Base-by-base conservation (phyloP, 2,888 invertebrate genomes). In the Phaedon cochleariae region DNA sequence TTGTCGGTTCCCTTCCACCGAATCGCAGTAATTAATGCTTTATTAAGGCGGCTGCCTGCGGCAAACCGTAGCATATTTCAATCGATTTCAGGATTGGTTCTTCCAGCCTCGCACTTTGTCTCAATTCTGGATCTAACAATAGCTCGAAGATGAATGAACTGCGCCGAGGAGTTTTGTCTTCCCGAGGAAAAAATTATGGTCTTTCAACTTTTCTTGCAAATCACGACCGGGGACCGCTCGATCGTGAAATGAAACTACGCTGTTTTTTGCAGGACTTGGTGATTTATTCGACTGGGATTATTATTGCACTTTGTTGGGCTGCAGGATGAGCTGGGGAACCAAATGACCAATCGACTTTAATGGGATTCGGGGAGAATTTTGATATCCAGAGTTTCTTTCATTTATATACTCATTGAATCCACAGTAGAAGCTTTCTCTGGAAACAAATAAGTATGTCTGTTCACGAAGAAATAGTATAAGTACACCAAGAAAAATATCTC, bases 21-120 rank as follows among this genome's bases (percentile, higher is more conserved):
- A 57, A 57, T 57, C 46, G 45, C 18, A 17, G 57, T 57, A 57
- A 57, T 57, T 57, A 57, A 57, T 57, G 57, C 41, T 41, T 45
- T 57, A 57, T 57, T 57, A 57, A 57, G 31, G 57, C 57, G 17
- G 41, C 57, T 57, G 57, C 57, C 37, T 15, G 45, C 45, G 57
- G 57, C 46, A 45, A 57, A 57, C 74, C 74, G 76, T 72, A 73
- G 72, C 74, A 72, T 73, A 70, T 69, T 74, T 72, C 68, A 72
- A 71, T 71, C 72, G 72, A 74, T 74, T 68, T 60, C 62, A 66
- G 73, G 71, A 73, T 67, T 67, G 67, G 53, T 65, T 69, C 67
- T 68, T 57, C 45, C 57, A 57, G 52, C 52, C 41, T 31, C 21
- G 41, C 61, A 53, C 52, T 61, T 53, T 61, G 53, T 61, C 53